phyloP scores from a whole-genome alignment of 2,113 vertebrate genomes.

The Terrapene triunguis region DNA sequence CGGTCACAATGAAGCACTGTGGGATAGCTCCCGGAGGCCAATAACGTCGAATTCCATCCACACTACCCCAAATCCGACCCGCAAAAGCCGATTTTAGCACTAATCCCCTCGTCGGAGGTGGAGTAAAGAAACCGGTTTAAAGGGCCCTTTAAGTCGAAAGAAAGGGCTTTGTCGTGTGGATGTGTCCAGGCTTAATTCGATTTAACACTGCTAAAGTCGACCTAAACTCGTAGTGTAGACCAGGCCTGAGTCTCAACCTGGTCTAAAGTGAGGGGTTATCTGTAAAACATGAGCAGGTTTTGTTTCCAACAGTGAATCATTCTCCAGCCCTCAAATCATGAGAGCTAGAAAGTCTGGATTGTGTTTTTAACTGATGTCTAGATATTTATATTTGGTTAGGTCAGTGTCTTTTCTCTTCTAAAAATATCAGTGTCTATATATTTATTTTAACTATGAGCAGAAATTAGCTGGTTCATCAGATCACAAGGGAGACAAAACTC shows the following conservation, averaged over 20 bases:
- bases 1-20: too few relatives aligned
- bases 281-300: background rate
- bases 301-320: background rate
- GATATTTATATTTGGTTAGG: background rate
- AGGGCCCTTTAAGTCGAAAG: too few relatives aligned
- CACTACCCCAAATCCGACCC: too few relatives aligned
- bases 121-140: too few relatives aligned
- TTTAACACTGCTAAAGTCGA: too few relatives aligned
- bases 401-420: background rate
- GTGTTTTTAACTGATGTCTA: background rate
- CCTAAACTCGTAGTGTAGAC: too few relatives aligned
- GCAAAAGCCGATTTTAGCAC: too few relatives aligned
- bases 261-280: background rate
- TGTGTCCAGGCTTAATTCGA: too few relatives aligned
- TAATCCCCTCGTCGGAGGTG: too few relatives aligned
- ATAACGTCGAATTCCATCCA: too few relatives aligned
- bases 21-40: too few relatives aligned
- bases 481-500: background rate
- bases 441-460: background rate
- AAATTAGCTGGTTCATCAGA: background rate
- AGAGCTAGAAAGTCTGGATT: background rate
- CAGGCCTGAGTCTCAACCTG: background rate
- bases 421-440: background rate
- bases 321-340: background rate
- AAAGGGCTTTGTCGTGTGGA: too few relatives aligned